These are phyloP conservation scores for Geotrupes spiniger DNA, from an alignment of 2,888 invertebrate species.

Conservation along the genomic window DNA sequence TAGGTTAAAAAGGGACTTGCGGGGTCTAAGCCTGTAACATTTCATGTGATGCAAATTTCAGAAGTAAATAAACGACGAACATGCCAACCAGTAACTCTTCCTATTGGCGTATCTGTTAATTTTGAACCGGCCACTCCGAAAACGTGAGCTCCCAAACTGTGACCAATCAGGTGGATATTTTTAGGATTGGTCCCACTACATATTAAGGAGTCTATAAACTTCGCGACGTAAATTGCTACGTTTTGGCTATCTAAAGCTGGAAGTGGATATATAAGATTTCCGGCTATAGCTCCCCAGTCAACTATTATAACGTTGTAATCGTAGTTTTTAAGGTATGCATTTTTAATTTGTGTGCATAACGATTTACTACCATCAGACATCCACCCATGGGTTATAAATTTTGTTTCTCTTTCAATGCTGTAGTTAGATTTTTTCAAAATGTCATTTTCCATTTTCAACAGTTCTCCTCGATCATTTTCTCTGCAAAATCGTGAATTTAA, in stretches of 20 bases:
- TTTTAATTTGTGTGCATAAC: constrained; percentile 51
- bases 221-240: constrained; percentile 52
- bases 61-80: too few species aligned
- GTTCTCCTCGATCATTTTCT: neutral
- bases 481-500: neutral
- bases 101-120: constrained; percentile 50
- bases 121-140: constrained; percentile 47
- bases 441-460: neutral
- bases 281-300: constrained; percentile 48
- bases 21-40: constrained; percentile 14
- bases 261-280: constrained; percentile 39
- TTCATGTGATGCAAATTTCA: too few species aligned
- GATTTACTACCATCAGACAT: constrained; percentile 46
- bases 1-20: constrained; percentile 14
- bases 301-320: constrained; percentile 55
- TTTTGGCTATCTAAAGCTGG: constrained; percentile 47
- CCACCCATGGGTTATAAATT: constrained; percentile 58
- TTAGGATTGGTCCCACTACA: constrained; percentile 40
- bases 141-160: constrained; percentile 60
- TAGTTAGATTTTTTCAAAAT: constrained; percentile 23
- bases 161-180: constrained; percentile 57
- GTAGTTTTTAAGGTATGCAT: constrained; percentile 46
- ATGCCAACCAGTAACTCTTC: constrained; percentile 65
- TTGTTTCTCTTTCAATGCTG: constrained; percentile 37
- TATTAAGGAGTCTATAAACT: constrained; percentile 48